Evolutionary conservation across 2,888 invertebrate species (phyloP).

Genomic region (Limenitis camilla): DNA sequence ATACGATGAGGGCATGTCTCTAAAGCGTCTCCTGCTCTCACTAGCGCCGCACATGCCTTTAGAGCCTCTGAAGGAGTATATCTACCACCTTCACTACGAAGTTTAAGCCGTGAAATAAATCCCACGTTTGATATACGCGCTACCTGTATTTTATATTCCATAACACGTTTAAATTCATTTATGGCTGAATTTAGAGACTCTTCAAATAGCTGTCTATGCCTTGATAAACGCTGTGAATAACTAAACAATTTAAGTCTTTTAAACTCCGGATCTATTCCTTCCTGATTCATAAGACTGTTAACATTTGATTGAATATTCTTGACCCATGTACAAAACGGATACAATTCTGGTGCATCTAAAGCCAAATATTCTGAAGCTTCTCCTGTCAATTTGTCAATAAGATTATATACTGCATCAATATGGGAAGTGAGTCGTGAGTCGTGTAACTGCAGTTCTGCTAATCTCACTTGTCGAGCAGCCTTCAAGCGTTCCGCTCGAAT

Average conservation of each 20-base stretch:
- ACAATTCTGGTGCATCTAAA: conserved; percentile 41
- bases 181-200: conserved; percentile 42
- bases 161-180: conserved; percentile 33
- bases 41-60: conserved; percentile 34
- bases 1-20: conserved; percentile 38
- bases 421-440: conserved; percentile 48
- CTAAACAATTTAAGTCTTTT: conserved; percentile 51
- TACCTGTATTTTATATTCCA: conserved; percentile 45
- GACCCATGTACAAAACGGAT: conserved; percentile 47
- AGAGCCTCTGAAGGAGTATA: conserved; percentile 47
- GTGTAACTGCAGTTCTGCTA: conserved; percentile 46
- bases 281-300: conserved; percentile 30
- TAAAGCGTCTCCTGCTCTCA: conserved; percentile 43
- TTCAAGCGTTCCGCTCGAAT: conserved; percentile 49
- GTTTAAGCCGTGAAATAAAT: conserved; percentile 41
- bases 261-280: conserved; percentile 36
- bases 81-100: conserved; percentile 49
- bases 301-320: conserved; percentile 36
- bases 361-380: conserved; percentile 39
- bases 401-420: conserved; percentile 40
- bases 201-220: conserved; percentile 42
- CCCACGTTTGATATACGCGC: conserved; percentile 54
- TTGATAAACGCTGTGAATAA: conserved; percentile 44
- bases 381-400: conserved; percentile 37
- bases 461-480: conserved; percentile 39